phyloP scores from a whole-genome alignment of 1,140 invertebrate genomes.

The Popillia japonica region DNA sequence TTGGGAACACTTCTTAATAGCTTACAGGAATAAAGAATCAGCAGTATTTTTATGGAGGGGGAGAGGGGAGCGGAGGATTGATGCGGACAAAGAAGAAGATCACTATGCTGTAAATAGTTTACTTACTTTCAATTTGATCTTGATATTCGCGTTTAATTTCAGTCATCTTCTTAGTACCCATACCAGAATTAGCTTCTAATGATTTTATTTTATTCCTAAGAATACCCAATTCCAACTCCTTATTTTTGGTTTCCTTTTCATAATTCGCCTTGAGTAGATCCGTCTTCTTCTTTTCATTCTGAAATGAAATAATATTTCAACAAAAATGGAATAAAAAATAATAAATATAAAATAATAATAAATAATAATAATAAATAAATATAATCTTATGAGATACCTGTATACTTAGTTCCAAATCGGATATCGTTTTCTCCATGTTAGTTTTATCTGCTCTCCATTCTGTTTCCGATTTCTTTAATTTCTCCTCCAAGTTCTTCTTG shows the following conservation, averaged over 20 bases:
- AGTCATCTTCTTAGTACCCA: constrained; percentile 70
- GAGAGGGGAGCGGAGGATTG: too few relatives aligned
- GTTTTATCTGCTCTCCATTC: constrained; percentile 65
- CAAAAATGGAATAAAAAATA: constrained; percentile 56
- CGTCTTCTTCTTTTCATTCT: constrained; percentile 71
- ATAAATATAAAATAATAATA: too few relatives aligned
- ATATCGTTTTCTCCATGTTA: constrained; percentile 68
- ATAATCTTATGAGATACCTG: too few relatives aligned
- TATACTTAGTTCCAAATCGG: constrained; percentile 70
- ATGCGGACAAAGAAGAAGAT: too few relatives aligned
- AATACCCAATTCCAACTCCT: constrained; percentile 71
- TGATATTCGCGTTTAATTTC: constrained; percentile 74
- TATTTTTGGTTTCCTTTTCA: constrained; percentile 70
- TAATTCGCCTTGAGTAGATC: constrained; percentile 69
- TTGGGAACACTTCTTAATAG: too few relatives aligned
- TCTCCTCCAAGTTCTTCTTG: constrained; percentile 65
- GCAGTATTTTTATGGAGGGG: too few relatives aligned
- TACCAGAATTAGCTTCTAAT: constrained; percentile 68
- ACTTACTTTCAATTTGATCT: constrained; percentile 72
- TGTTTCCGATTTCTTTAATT: constrained; percentile 64
- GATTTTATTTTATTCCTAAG: constrained; percentile 72
- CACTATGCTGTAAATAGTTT: constrained; percentile 4
- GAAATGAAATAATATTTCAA: neutral
- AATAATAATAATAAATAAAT: too few relatives aligned
- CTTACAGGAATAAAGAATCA: too few relatives aligned